Conservation (phyloP, 2,113 vertebrate genomes). For the Istiophorus platypterus region DNA sequence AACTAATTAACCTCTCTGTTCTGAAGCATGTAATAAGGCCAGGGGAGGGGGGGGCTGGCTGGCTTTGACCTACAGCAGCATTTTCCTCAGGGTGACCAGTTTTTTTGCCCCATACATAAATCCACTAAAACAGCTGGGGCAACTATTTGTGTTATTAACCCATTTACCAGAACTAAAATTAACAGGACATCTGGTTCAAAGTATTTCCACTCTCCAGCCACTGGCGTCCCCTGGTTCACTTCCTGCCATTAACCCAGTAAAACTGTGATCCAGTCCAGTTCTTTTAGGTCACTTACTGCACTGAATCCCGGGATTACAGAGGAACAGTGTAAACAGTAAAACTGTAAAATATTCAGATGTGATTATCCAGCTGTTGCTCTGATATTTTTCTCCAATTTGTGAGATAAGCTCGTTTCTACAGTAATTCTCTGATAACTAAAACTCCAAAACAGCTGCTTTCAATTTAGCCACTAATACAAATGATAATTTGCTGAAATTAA, state of each 20-base stretch:
- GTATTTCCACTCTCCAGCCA: too few relatives aligned
- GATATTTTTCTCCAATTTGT: neutral
- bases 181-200: constrained; percentile 1
- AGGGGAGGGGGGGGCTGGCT: too few relatives aligned
- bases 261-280: too few relatives aligned
- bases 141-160: constrained; percentile 41
- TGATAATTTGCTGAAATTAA: neutral
- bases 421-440: neutral
- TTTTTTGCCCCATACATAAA: neutral
- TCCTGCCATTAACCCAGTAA: too few relatives aligned
- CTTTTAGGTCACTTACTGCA: neutral
- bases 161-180: neutral
- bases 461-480: neutral
- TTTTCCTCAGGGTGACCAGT: neutral
- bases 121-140: constrained; percentile 18
- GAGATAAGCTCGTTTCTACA: neutral
- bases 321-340: neutral
- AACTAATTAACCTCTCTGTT: too few relatives aligned
- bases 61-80: too few relatives aligned
- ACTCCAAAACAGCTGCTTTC: neutral
- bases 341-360: neutral
- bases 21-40: too few relatives aligned
- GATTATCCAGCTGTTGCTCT: neutral
- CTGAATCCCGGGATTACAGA: neutral
- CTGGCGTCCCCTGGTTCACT: neutral